phyloP scores from a whole-genome alignment of 1,140 invertebrate genomes.

The Drosophila parvula region DNA sequence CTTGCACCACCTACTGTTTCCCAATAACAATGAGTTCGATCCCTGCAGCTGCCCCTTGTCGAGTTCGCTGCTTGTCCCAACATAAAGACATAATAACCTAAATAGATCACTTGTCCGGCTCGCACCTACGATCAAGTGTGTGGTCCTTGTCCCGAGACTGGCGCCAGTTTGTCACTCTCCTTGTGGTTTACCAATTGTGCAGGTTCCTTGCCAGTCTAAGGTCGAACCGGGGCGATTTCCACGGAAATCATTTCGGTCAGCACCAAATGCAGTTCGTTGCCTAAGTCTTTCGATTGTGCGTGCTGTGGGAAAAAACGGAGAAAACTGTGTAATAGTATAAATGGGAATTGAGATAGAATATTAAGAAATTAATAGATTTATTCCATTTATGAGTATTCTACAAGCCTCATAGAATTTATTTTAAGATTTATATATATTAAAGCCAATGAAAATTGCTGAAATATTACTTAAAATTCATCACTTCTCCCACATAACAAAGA shows the following conservation, averaged over 20 bases:
- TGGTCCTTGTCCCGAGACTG: slow-evolving; percentile 60
- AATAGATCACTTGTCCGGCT: slow-evolving; percentile 78
- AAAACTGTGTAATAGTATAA: neutral
- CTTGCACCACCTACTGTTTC: slow-evolving; percentile 75
- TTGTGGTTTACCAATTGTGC: slow-evolving; percentile 50
- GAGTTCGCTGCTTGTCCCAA: slow-evolving; percentile 47
- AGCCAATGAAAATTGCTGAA: neutral
- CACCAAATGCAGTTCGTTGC: slow-evolving; percentile 50
- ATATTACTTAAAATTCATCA: slow-evolving; percentile 12
- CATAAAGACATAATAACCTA: slow-evolving; percentile 81
- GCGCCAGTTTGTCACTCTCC: slow-evolving; percentile 68
- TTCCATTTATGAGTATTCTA: neutral
- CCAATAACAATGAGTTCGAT: slow-evolving; percentile 52
- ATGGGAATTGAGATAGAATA: too few species aligned
- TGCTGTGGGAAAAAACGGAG: neutral
- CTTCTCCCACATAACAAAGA: slow-evolving; percentile 1
- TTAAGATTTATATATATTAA: neutral
- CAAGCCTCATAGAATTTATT: too few species aligned
- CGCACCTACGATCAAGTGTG: slow-evolving; percentile 70
- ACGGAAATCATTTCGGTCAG: slow-evolving; percentile 25
- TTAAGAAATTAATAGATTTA: neutral
- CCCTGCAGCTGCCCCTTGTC: slow-evolving; percentile 61
- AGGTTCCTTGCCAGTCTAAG: slow-evolving; percentile 9
- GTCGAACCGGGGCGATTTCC: slow-evolving; percentile 20
- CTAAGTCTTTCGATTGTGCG: slow-evolving; percentile 62